These are phyloP conservation scores for Antrozous pallidus DNA, from an alignment of 2,797 vertebrate genomes.

Conservation along the genomic window DNA sequence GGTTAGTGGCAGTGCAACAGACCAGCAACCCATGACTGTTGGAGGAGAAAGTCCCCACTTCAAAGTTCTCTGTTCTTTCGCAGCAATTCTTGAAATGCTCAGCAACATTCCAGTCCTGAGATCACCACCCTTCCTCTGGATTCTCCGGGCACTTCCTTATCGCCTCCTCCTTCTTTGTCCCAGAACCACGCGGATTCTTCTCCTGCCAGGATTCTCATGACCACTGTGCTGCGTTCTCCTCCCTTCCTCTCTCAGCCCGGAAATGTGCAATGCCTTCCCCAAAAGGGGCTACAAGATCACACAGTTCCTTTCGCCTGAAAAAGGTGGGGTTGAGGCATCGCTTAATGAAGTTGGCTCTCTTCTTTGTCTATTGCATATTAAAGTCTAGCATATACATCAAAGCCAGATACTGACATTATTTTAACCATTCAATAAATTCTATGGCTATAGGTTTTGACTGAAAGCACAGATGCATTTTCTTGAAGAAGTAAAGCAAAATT, in stretches of 20 bases:
- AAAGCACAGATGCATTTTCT: constrained; percentile 22
- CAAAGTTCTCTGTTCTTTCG: neutral
- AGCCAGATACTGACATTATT: neutral
- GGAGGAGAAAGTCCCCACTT: neutral
- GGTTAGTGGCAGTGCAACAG: neutral
- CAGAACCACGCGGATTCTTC: neutral
- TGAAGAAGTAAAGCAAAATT: constrained; percentile 1
- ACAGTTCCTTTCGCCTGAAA: neutral
- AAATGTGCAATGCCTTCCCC: neutral
- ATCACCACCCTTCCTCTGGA: neutral
- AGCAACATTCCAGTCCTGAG: neutral
- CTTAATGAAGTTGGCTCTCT: neutral
- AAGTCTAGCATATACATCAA: neutral
- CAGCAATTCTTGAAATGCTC: neutral
- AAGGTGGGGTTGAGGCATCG: neutral
- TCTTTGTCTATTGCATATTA: neutral
- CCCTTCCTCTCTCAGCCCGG: neutral
- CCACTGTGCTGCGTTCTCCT: neutral
- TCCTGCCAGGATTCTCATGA: neutral
- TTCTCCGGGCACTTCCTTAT: neutral
- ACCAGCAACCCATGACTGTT: neutral
- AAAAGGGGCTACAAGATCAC: neutral
- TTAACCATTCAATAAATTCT: neutral
- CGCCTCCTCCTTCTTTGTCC: neutral
- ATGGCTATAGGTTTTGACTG: neutral